Percentiles rank a stretch among this genome's conserved stretches.
Conservation (phyloP, 1,140 invertebrate species). For the Chironomus tepperi region DNA sequence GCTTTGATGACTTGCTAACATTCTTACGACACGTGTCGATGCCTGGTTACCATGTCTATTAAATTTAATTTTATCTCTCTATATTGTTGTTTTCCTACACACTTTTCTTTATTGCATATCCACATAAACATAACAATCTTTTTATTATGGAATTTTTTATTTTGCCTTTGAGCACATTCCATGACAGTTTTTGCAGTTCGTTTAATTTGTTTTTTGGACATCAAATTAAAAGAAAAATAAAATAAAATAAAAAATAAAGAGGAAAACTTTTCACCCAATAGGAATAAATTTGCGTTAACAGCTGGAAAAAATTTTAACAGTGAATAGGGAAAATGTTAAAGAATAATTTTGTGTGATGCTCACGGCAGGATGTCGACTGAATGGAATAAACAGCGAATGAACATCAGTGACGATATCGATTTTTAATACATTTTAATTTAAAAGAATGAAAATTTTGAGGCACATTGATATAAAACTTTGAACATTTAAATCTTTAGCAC, state of each 20-base stretch:
- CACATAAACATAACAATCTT: conserved; percentile 19
- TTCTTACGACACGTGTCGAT: background rate
- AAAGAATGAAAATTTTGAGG: no score
- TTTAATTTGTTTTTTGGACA: no score
- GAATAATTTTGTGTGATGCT: conserved; percentile 1
- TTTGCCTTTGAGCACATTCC: conserved; percentile 16
- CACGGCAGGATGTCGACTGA: background rate
- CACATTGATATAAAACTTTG: no score
- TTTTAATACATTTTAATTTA: conserved; percentile 2
- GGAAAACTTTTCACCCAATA: background rate
- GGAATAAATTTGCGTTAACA: background rate
- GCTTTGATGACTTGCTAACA: background rate
- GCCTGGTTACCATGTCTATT: conserved; percentile 17
- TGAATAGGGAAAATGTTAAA: background rate
- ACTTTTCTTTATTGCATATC: background rate
- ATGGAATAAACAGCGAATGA: background rate
- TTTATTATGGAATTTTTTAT: conserved; percentile 23
- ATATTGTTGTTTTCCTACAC: no score
- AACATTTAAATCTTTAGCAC: no score
- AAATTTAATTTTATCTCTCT: conserved; percentile 11
- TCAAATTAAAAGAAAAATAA: background rate
- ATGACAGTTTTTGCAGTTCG: background rate
- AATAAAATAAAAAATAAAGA: background rate
- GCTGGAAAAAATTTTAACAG: background rate
- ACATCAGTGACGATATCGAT: background rate